Evolutionary conservation across 2,113 vertebrate genomes (phyloP).

Genomic region (Scatophagus argus): DNA sequence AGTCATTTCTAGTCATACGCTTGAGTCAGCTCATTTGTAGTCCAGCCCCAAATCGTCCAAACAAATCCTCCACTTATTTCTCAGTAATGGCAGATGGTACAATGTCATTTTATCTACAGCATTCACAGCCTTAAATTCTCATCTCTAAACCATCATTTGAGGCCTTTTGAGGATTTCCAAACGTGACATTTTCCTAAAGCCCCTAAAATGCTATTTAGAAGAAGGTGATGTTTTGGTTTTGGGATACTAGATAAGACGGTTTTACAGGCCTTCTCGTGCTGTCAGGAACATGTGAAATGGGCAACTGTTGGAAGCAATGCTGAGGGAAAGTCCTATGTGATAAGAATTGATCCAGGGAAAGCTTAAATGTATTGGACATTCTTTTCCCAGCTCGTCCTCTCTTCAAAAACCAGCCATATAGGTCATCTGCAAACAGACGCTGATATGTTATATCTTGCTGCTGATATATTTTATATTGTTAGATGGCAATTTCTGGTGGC

Average conservation of each 20-base stretch:
- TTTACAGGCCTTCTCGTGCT: constrained; percentile 27
- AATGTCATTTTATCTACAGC: constrained; percentile 39
- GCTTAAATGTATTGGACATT: not conserved
- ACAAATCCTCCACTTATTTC: not conserved
- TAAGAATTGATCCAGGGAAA: constrained; percentile 1
- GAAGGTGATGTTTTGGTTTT: constrained; percentile 44
- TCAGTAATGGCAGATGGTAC: not conserved
- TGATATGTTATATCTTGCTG: too few relatives aligned
- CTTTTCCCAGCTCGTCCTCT: not conserved
- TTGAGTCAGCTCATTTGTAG: not conserved
- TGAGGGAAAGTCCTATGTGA: not conserved
- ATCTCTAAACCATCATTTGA: not conserved
- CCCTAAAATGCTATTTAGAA: not conserved
- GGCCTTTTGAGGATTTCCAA: constrained; percentile 24
- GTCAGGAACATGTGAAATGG: constrained; percentile 22
- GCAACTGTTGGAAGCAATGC: constrained; percentile 41
- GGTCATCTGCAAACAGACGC: too few relatives aligned
- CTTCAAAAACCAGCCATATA: constrained; percentile 1
- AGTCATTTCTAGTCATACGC: not conserved
- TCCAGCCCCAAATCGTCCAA: not conserved
- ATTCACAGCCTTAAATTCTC: constrained; percentile 49
- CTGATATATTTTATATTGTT: too few relatives aligned
- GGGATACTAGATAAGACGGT: not conserved
- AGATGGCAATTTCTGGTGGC: too few relatives aligned
- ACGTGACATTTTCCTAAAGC: not conserved